These are phyloP conservation scores for Asobara japonica DNA, from an alignment of 1,140 invertebrate genomes.

Conservation along the genomic window DNA sequence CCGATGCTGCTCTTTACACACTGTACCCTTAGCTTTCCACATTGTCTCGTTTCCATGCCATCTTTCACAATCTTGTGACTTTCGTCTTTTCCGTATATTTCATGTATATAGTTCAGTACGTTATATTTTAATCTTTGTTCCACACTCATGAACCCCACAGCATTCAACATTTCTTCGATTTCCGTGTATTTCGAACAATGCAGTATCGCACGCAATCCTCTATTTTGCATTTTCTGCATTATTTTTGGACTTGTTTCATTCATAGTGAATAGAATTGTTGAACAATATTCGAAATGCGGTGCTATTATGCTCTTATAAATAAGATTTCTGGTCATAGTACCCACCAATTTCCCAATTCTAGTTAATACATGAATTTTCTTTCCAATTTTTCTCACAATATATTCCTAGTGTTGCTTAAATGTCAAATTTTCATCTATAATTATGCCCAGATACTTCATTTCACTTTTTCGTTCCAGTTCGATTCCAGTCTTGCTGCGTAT, in stretches of 20 bases:
- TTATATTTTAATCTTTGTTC: background rate
- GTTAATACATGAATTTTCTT: background rate
- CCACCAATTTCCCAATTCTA: background rate
- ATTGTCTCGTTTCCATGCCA: no score
- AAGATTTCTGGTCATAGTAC: background rate
- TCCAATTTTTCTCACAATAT: background rate
- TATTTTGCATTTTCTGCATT: conserved; percentile 36
- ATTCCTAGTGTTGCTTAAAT: background rate
- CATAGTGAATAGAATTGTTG: background rate
- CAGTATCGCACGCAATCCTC: background rate
- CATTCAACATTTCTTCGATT: background rate
- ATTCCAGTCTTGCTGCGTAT: background rate
- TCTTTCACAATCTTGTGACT: no score
- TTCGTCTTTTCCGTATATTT: no score
- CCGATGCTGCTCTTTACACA: no score
- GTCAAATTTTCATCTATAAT: background rate
- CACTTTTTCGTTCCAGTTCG: background rate
- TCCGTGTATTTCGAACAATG: background rate
- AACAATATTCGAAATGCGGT: background rate
- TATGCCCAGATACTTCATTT: background rate
- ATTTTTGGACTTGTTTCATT: background rate
- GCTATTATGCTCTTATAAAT: background rate
- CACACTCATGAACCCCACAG: background rate
- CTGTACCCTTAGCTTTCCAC: no score
- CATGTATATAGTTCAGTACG: background rate